Percentiles rank a stretch among this genome's conserved stretches.
These are phyloP conservation scores for Henricia sp. DNA, from an alignment of 53 echinoderm and acorn worm genomes.

Conservation along the genomic window DNA sequence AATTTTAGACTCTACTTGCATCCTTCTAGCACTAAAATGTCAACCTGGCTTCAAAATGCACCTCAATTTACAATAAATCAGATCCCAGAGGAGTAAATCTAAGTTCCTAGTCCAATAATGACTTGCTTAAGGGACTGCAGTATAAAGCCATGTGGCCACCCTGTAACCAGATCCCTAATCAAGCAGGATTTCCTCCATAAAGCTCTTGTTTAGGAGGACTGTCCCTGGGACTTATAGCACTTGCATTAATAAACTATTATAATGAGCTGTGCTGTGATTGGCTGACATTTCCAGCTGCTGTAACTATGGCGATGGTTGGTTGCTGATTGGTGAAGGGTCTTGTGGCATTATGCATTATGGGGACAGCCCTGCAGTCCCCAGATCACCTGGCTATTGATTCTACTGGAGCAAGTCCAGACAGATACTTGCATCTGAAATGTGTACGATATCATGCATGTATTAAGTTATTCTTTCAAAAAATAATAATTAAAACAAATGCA, in stretches of 20 bases:
- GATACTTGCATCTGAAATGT: background rate
- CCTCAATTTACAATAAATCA: no score
- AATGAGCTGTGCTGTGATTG: constrained; percentile 6
- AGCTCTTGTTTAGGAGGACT: no score
- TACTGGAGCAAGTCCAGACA: background rate
- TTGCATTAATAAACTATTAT: background rate
- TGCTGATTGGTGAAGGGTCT: constrained; percentile 30
- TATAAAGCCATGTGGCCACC: no score
- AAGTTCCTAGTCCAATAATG: no score
- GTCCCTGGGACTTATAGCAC: constrained; percentile 34
- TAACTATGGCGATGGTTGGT: constrained; percentile 27
- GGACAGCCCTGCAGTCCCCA: background rate
- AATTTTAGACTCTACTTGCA: no score
- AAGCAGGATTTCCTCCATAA: background rate
- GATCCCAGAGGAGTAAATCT: no score
- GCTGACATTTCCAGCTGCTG: constrained; percentile 41
- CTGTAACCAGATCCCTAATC: constrained; percentile 1
- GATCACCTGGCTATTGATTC: background rate
- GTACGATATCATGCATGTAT: background rate
- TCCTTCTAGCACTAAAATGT: no score
- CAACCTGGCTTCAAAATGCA: no score
- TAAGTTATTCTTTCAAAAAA: background rate
- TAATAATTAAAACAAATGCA: no score
- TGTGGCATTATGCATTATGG: background rate
- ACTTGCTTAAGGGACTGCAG: no score